Percentiles rank a stretch among this genome's conserved stretches.
Conservation (phyloP, 2,888 invertebrate genomes). For the Heliconius ethilla region DNA sequence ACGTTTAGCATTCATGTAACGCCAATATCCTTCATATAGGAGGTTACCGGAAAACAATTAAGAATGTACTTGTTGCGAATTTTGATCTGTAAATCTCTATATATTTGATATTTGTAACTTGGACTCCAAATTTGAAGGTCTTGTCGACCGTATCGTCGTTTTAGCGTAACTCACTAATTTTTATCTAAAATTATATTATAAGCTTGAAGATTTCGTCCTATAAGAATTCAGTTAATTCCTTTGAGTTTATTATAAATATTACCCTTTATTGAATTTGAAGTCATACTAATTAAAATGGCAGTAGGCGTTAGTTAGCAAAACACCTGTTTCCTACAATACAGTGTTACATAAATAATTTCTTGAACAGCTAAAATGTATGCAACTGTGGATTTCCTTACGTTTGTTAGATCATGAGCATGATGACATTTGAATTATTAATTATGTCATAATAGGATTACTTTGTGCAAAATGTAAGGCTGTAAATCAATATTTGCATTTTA, state of each 20-base stretch:
- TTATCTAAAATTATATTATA: no score
- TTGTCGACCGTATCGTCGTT: not conserved
- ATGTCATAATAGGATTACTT: slow-evolving; percentile 32
- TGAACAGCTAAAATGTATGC: not conserved
- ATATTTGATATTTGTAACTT: not conserved
- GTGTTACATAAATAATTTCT: slow-evolving; percentile 9
- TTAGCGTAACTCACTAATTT: not conserved
- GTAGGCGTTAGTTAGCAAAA: not conserved
- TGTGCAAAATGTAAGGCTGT: not conserved
- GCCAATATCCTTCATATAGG: slow-evolving; percentile 33
- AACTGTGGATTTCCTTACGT: not conserved
- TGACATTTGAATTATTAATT: slow-evolving; percentile 27
- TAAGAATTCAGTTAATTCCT: no score
- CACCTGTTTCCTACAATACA: not conserved
- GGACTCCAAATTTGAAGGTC: not conserved
- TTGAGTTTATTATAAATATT: not conserved
- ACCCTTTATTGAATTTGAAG: not conserved
- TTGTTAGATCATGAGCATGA: slow-evolving; percentile 12
- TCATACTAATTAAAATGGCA: not conserved
- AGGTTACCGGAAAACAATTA: slow-evolving; percentile 27
- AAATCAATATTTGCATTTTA: not conserved
- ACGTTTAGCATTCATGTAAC: slow-evolving; percentile 37
- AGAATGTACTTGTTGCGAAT: slow-evolving; percentile 33
- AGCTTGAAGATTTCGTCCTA: no score
- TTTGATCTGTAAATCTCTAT: slow-evolving; percentile 3